Base-by-base conservation (phyloP, 2,113 vertebrate species). In the Motacilla alba region DNA sequence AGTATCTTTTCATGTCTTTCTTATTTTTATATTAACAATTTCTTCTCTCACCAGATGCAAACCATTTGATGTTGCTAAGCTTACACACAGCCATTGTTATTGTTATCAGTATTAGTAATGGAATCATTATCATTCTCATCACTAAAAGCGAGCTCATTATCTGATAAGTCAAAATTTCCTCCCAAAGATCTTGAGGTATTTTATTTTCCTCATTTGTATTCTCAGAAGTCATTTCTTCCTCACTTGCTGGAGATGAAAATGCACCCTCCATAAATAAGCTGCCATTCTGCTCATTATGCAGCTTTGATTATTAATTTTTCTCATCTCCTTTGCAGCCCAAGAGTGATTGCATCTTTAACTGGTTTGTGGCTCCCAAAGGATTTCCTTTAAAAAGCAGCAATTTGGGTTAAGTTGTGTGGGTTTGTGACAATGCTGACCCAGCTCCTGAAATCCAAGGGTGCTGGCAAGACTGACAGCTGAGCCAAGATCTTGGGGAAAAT, bases 161-260 rank as follows among this genome's bases (percentile, higher is more conserved):
- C 95, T 97, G 94, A 96, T 97, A 97, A 97, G 87, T 96, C 84
- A 87, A 96, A 98, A 95, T 95, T 96, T 97, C 85, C 86, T 97
- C 69, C 69, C 56, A 62, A 73, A 95, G 87, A 93, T 69, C 93
- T 96, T 92, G 92, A 86, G 74, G 66, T 88, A 96, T 97, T 95
- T 97, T 86, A 97, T 97, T 97, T 96, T 90, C 64, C 87, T 96
- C 95, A 94, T 97, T 97, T 96, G 73, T 96, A 90, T 96, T 97
- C 95, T 95, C 90, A 94, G 55, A 93, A 91, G 83, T 91, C 24
- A 84, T 93, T 96, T 94, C 69, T 85, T 90, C 63, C 81, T 95
- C 68, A 86, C 79, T 97, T 93, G 67, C 88, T 94, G 35, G 86
- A 98, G 96, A 90, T 83, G 82, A 96, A 97, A 97, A 95, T 92